Evolutionary conservation across 2,797 vertebrate species (phyloP).

Genomic region (Dicrostonyx torquatus): DNA sequence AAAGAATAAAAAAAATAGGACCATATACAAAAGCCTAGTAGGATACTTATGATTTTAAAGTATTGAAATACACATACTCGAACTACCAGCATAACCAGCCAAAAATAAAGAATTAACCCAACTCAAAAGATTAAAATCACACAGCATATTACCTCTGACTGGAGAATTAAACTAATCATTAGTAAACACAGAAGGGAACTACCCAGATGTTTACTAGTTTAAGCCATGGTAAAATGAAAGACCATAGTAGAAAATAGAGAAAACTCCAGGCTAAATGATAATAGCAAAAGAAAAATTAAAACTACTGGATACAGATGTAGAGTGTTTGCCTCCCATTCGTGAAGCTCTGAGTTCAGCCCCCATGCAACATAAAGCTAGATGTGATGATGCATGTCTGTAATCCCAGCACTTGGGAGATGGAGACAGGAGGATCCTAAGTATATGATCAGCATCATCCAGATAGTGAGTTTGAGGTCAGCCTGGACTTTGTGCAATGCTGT

Average conservation of each 20-base stretch:
- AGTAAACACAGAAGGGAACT: not conserved
- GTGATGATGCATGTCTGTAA: too few species aligned
- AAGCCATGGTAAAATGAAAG: not conserved
- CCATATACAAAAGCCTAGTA: not conserved
- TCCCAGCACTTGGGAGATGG: not conserved
- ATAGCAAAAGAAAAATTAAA: not conserved
- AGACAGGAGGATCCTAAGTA: not conserved
- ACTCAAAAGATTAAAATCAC: not conserved
- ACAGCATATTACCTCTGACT: not conserved
- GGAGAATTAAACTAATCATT: conserved; percentile 1
- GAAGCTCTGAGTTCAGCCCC: not conserved
- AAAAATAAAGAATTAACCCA: not conserved
- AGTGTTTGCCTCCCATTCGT: not conserved
- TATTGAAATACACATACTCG: not conserved
- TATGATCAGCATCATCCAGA: not conserved
- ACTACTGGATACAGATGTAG: not conserved
- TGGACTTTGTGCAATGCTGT: not conserved
- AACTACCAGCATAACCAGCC: not conserved
- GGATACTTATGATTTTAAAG: not conserved
- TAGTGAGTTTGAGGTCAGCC: not conserved
- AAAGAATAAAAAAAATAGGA: not conserved
- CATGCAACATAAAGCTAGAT: not conserved
- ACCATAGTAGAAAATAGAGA: not conserved
- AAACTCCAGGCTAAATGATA: not conserved
- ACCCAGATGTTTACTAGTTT: not conserved